phyloP scores from a whole-genome alignment of 2,797 vertebrate species.

The Tragopan temminckii region DNA sequence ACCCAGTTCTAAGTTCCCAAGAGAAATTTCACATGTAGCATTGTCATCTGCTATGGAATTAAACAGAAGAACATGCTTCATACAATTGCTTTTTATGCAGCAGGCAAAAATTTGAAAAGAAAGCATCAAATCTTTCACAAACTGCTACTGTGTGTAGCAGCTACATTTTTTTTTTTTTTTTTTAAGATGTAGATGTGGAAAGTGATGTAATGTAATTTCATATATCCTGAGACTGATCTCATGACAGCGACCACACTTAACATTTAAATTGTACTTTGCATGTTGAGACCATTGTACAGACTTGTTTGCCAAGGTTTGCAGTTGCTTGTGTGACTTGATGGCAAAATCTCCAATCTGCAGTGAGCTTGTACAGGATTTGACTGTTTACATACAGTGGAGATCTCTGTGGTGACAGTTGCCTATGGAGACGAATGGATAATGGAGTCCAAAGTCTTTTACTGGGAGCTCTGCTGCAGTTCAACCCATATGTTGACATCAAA shows the following conservation, averaged over 20 bases:
- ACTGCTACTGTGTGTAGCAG: background rate
- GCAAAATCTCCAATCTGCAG: slow-evolving; percentile 25
- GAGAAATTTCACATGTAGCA: background rate
- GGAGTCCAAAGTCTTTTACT: slow-evolving; percentile 54
- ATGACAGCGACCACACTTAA: background rate
- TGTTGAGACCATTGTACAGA: background rate
- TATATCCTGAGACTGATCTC: slow-evolving; percentile 11
- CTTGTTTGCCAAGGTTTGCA: background rate
- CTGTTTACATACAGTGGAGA: slow-evolving; percentile 61
- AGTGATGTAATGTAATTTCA: slow-evolving; percentile 10
- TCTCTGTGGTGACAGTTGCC: slow-evolving; percentile 74
- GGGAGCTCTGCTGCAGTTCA: slow-evolving; percentile 39
- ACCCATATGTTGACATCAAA: slow-evolving; percentile 39
- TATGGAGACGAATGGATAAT: slow-evolving; percentile 58
- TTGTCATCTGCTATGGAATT: slow-evolving; percentile 3
- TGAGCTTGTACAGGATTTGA: slow-evolving; percentile 4
- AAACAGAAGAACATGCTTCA: background rate
- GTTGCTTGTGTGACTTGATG: background rate
- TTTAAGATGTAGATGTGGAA: background rate
- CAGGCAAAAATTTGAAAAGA: slow-evolving; percentile 18
- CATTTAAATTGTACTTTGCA: background rate
- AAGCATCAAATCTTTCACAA: background rate
- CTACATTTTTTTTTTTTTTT: background rate
- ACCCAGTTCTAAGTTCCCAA: background rate
- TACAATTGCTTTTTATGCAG: background rate